Evolutionary conservation across 1,140 invertebrate species (phyloP).

Genomic region (Solenopsis invicta): DNA sequence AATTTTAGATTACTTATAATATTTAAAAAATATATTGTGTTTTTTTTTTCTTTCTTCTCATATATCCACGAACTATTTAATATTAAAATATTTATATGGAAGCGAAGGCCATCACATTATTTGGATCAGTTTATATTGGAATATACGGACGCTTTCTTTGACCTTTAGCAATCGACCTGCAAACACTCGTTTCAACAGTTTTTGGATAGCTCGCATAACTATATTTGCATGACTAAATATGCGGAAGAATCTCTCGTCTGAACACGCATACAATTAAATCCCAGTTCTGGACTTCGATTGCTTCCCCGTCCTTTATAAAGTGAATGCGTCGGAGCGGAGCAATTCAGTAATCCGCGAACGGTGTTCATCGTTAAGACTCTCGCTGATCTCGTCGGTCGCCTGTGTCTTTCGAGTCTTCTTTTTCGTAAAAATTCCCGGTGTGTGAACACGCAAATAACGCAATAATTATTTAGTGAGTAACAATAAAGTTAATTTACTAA

Average conservation of each 20-base stretch:
- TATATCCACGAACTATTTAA: not conserved
- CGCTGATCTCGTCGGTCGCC: not conserved
- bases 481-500: not conserved
- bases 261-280: slow-evolving; percentile 29
- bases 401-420: not conserved
- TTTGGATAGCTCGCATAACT: not conserved
- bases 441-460: not conserved
- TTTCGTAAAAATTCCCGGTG: not conserved
- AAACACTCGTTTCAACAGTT: not conserved
- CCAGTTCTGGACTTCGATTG: not conserved
- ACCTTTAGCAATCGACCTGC: not conserved
- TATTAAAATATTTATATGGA: slow-evolving; percentile 1
- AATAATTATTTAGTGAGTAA: slow-evolving; percentile 40
- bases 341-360: slow-evolving; percentile 41
- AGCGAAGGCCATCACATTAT: not conserved
- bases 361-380: not conserved
- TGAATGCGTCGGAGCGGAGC: slow-evolving; percentile 6
- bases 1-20: not conserved
- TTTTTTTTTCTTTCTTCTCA: not conserved
- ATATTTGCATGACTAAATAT: slow-evolving; percentile 32
- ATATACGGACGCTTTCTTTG: not conserved
- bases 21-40: not conserved
- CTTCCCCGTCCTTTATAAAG: slow-evolving; percentile 22
- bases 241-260: slow-evolving; percentile 2
- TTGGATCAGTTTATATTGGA: slow-evolving; percentile 9